Evolutionary conservation across 2,797 vertebrate species (phyloP), one percentile per base, ranked within the genome.

Genomic region (Sebastes hubbsi): DNA sequence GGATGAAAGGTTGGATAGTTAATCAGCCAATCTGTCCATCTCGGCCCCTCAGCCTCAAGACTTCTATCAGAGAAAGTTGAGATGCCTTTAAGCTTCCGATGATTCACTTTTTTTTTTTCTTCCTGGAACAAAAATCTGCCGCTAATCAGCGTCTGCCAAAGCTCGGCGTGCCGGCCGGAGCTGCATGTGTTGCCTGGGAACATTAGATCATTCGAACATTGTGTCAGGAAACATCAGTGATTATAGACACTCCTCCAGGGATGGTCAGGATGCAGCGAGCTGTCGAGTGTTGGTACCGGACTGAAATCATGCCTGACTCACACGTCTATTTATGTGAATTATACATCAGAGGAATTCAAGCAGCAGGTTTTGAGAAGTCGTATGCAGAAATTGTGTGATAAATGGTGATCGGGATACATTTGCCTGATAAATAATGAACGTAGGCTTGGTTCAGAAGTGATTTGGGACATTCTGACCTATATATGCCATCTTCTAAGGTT

Each of bases 21-120:
- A 73, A 88, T 90, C 81, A 86, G 82, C 42, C 82, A 77, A 77
- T 77, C 77, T 74, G 75, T 83, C 81, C 80, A 64, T 49, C 67
- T 83, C 61, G 62, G 58, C 75, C 73, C 25, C 58, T 52, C 55
- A 18, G 66, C 67, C 16, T 58, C 34, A 46, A 49, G 49, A 83
- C 69, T 68, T 67, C 27, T 13, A 25, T 65, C 58, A 68, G 30
- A 78, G 27, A 73, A 80, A 42, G 55, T 62, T 79, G 24, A 75
- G 59, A 59, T 1, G 29, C 49, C 29, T 75, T 80, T 54, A 65
- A 80, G 55, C 74, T 60, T 83, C 58, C 38, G n/a, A 30, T 79
- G 60, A 82, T 76, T 80, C 72, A 60, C 81, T 62, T 62, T 70
- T 80, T 38, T 38, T 13, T 42, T 38, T 29, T 22, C 49, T 65